Percentiles rank a stretch among this genome's conserved stretches.
Evolutionary conservation across 2,888 invertebrate species (phyloP).

Genomic region (Apotomis turbidana): DNA sequence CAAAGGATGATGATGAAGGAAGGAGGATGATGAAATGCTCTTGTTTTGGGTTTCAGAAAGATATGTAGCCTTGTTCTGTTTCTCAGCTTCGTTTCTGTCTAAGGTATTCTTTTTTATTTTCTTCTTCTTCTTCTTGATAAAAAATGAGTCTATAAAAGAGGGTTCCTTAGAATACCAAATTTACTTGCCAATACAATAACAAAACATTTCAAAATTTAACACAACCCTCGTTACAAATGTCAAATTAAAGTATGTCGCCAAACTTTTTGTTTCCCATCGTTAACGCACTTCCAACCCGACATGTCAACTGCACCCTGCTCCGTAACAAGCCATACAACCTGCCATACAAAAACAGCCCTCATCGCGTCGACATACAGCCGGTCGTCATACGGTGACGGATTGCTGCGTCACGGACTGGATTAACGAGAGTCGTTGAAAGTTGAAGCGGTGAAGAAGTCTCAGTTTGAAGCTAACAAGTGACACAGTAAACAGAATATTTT

Average conservation of each 20-base stretch:
- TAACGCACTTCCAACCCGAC: slow-evolving; percentile 22
- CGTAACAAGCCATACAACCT: background rate
- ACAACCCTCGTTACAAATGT: slow-evolving; percentile 19
- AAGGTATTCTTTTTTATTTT: too few relatives aligned
- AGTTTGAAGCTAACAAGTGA: slow-evolving; percentile 5
- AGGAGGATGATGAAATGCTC: too few relatives aligned
- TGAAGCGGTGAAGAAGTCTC: background rate
- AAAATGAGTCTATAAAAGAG: too few relatives aligned
- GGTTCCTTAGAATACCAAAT: background rate
- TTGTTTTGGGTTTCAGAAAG: too few relatives aligned
- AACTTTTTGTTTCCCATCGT: slow-evolving; percentile 26
- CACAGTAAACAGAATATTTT: background rate
- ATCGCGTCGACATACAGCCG: background rate
- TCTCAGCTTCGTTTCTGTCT: too few relatives aligned
- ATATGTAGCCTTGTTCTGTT: too few relatives aligned
- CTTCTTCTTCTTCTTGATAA: too few relatives aligned
- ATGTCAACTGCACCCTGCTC: slow-evolving; percentile 12
- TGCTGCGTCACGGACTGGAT: slow-evolving; percentile 8
- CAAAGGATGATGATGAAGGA: too few relatives aligned
- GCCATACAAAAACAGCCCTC: background rate
- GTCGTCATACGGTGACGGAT: background rate
- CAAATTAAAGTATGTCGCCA: slow-evolving; percentile 11
- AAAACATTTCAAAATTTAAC: background rate
- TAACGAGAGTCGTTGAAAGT: slow-evolving; percentile 15
- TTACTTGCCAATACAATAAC: background rate